Evolutionary conservation across 1,140 invertebrate genomes (phyloP), one percentile per base, ranked within the genome.

Genomic region (Drosophila triauraria): DNA sequence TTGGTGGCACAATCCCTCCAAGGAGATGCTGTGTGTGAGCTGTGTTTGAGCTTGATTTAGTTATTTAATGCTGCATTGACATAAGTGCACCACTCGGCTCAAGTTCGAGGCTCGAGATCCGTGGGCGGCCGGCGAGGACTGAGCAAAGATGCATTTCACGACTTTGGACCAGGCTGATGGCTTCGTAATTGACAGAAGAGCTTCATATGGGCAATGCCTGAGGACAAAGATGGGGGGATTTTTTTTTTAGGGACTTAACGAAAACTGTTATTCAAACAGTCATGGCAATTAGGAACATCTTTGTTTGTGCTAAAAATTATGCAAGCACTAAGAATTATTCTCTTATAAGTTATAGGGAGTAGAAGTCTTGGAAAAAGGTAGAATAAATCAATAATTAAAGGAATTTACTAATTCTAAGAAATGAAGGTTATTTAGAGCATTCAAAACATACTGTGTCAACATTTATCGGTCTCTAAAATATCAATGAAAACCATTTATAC

Each of bases 11-110:
- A 65, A 78, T 79, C 62, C 71, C 58, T 54, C 46, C 44, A 46
- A 53, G 58, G 62, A 67, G 65, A n/a, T 10, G 59, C 72, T 43
- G 65, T 82, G 75, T 79, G 86, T 86, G 62, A 63, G 76, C 61
- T 43, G 65, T 82, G 75, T 79, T 86, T 86, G 62, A 63, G 76
- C 61, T 86, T 80, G 80, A 86, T 87, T 86, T 82, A 87, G 79
- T 86, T 87, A 86, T 88, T 86, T 86, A 88, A 83, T 88, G 80
- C 80, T 68, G 78, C 82, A 80, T 83, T 83, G 80, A 86, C 84
- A 70, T 87, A 82, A 82, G 75, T 71, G 74, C 75, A 69, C 56
- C 43, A 42, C 44, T n/a, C 32, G 67, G 48, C 63, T 56, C 68
- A 38, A 60, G 53, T 48, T 43, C n/a, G 65, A 46, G 35, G 27